Percentiles rank a stretch among this genome's conserved stretches.
Evolutionary conservation across 2,797 vertebrate species (phyloP).

Genomic region (Hybognathus amarus): DNA sequence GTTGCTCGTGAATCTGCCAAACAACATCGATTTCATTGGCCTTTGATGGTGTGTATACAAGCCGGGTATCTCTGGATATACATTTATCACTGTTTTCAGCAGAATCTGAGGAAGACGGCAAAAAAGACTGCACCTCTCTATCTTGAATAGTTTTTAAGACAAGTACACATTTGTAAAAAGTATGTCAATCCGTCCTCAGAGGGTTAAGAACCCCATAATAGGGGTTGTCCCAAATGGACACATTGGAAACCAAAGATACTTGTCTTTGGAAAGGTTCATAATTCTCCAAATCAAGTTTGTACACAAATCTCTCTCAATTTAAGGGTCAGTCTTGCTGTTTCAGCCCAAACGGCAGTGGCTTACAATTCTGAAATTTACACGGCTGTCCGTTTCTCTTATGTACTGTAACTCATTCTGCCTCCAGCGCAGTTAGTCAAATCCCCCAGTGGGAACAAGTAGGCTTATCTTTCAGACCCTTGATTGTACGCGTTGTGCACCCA

Average conservation of each 20-base stretch:
- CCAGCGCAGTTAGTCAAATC: not conserved
- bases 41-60: too few species aligned
- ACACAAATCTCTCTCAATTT: not conserved
- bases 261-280: conserved; percentile 5
- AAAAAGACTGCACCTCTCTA: too few species aligned
- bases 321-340: conserved; percentile 34
- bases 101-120: too few species aligned
- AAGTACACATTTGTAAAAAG: too few species aligned
- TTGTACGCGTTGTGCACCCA: conserved; percentile 30
- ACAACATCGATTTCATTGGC: too few species aligned
- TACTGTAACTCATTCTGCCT: not conserved
- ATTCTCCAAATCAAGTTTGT: not conserved
- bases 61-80: too few species aligned
- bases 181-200: too few species aligned
- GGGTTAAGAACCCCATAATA: not conserved
- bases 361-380: not conserved
- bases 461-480: conserved; percentile 28
- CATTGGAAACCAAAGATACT: conserved; percentile 2
- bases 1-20: too few species aligned
- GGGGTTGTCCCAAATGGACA: not conserved
- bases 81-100: too few species aligned
- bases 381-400: not conserved
- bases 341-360: conserved; percentile 16
- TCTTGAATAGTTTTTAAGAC: too few species aligned
- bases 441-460: not conserved